Conservation (phyloP, 2,888 invertebrate species). For the Piscicola geometra region DNA sequence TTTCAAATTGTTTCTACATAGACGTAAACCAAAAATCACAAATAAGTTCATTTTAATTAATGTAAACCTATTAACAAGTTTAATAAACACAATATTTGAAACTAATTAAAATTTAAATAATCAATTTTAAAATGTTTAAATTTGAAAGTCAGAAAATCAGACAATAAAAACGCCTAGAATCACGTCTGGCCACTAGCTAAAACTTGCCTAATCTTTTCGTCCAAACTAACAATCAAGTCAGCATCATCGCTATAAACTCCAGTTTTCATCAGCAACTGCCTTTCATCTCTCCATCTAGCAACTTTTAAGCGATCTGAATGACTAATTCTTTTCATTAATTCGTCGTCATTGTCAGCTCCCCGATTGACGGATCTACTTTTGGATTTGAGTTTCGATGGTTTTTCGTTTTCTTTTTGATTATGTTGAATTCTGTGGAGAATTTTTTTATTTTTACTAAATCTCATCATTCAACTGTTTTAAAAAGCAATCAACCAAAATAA, state of each 20-base stretch:
- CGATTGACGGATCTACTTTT: neutral
- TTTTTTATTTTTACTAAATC: too few species aligned
- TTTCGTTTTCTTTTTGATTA: neutral
- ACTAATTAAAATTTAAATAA: too few species aligned
- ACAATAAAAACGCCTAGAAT: too few species aligned
- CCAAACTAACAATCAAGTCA: neutral
- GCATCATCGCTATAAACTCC: neutral
- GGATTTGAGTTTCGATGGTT: neutral
- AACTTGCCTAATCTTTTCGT: constrained; percentile 4
- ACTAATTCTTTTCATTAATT: neutral
- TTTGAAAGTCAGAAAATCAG: too few species aligned
- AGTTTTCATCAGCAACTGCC: neutral
- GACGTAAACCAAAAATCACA: too few species aligned
- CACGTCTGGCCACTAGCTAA: too few species aligned
- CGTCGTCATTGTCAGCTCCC: neutral
- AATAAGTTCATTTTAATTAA: too few species aligned
- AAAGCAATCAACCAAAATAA: neutral
- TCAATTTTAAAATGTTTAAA: too few species aligned
- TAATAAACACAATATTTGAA: too few species aligned
- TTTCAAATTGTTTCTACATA: too few species aligned
- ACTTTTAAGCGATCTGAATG: neutral
- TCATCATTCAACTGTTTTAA: too few species aligned
- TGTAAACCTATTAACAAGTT: too few species aligned
- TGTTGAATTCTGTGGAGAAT: neutral
- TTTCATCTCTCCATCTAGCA: neutral